Evolutionary conservation across 2,888 invertebrate genomes (phyloP), one percentile per base, ranked within the genome.

Genomic region (Plagiodera versicolora): DNA sequence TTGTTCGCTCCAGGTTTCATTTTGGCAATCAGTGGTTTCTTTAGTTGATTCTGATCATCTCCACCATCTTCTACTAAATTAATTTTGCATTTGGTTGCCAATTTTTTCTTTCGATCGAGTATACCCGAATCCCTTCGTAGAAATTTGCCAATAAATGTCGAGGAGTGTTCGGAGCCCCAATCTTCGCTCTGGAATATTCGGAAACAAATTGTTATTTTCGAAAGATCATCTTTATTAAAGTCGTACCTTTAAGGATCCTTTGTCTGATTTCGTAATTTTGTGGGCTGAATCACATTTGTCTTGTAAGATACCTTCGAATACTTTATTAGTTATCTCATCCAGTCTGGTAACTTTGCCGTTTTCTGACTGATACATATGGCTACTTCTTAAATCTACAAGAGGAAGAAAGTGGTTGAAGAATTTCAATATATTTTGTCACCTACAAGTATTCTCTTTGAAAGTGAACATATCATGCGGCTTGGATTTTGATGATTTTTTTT

Each of bases 321-420:
- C 89, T 78, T 87, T 85, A 78, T 90, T 90, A 4, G 90, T 90
- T 56, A 91, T 87, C 79, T 90, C 90, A 70, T 90, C 89, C 51
- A 89, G 77, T 18, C 82, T 65, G 17, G 44, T 53, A 44, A 58
- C 44, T 56, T 69, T 81, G 65, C 72, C 74, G 58, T 72, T 68
- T 28, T 67, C 63, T 24, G 60, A 46, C 10, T 66, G 65, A 52
- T 61, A 65, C 14, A 28, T 11, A 19, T 46, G 54, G n/a, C 60
- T 61, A 47, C 57, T 56, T 28, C 50, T 59, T n/a, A 58, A 14
- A 54, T 61, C 64, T 64, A 19, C 35, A 64, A 63, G n/a, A n/a
- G n/a, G n/a, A n/a, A n/a, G n/a, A n/a, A n/a, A n/a, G n/a, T n/a
- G n/a, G n/a, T n/a, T n/a, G n/a, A n/a, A n/a, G n/a, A n/a, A n/a